These are phyloP conservation scores for Pseudomyrmex gracilis DNA, from an alignment of 1,140 invertebrate species.

Conservation along the genomic window DNA sequence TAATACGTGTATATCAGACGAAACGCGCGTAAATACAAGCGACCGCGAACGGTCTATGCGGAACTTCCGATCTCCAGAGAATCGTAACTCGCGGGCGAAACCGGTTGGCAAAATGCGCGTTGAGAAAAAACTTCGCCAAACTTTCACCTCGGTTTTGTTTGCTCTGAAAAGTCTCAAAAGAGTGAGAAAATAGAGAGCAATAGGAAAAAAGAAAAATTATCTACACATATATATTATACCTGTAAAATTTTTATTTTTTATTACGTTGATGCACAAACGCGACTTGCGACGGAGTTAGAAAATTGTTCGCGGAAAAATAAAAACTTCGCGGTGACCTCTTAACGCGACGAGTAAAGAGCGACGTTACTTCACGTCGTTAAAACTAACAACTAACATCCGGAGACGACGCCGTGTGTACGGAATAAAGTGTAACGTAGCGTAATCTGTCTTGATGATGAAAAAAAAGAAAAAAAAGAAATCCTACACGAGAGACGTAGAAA, in stretches of 20 bases:
- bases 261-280: too few relatives aligned
- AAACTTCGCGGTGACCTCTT: too few relatives aligned
- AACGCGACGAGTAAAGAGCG: too few relatives aligned
- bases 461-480: background rate
- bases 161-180: background rate
- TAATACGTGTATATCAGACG: constrained; percentile 30
- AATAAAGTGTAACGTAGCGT: background rate
- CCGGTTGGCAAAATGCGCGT: background rate
- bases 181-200: background rate
- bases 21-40: constrained; percentile 15
- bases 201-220: too few relatives aligned
- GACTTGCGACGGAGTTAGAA: too few relatives aligned
- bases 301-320: too few relatives aligned
- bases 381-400: too few relatives aligned
- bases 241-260: too few relatives aligned
- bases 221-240: too few relatives aligned
- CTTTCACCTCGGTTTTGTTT: background rate
- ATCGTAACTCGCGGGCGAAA: constrained; percentile 41
- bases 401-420: too few relatives aligned
- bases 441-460: background rate
- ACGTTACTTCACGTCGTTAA: too few relatives aligned
- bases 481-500: background rate
- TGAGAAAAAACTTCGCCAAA: constrained; percentile 1
- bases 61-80: constrained; percentile 25
- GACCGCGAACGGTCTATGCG: background rate